Conservation (phyloP, 2,888 invertebrate genomes). For the Lordiphosa fenestrarum region DNA sequence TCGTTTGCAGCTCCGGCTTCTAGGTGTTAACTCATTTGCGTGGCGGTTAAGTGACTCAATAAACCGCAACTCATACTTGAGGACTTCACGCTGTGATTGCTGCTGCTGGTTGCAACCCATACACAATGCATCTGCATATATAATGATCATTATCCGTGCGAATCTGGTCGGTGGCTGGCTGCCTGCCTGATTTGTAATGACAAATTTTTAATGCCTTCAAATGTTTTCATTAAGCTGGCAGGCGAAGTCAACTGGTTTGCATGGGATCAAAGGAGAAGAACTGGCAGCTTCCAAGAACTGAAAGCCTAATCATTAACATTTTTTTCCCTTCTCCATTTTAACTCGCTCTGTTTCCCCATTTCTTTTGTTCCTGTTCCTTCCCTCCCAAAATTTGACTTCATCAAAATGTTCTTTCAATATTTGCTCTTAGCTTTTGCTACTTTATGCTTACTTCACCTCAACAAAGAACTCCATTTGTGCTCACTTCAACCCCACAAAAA, state of each 20-base stretch:
- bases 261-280: background rate
- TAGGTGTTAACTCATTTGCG: conserved; percentile 74
- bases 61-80: conserved; percentile 61
- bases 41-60: conserved; percentile 69
- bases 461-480: conserved; percentile 1
- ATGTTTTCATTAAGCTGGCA: conserved; percentile 40
- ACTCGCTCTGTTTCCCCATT: background rate
- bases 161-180: conserved; percentile 19
- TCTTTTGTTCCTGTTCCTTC: background rate
- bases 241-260: conserved; percentile 8
- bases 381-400: conserved; percentile 12
- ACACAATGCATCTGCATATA: conserved; percentile 10
- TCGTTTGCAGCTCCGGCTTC: conserved; percentile 12
- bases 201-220: conserved; percentile 53
- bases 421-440: conserved; percentile 50
- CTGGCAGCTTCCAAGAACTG: background rate
- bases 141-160: conserved; percentile 12
- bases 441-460: conserved; percentile 21
- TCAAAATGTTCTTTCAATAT: conserved; percentile 66
- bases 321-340: too few species aligned
- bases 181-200: conserved; percentile 46
- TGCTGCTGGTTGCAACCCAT: background rate
- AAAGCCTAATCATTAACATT: too few species aligned
- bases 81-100: conserved; percentile 58
- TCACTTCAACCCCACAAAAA: too few species aligned